phyloP scores from a whole-genome alignment of 2,797 vertebrate species.

The Prunella strophiata region DNA sequence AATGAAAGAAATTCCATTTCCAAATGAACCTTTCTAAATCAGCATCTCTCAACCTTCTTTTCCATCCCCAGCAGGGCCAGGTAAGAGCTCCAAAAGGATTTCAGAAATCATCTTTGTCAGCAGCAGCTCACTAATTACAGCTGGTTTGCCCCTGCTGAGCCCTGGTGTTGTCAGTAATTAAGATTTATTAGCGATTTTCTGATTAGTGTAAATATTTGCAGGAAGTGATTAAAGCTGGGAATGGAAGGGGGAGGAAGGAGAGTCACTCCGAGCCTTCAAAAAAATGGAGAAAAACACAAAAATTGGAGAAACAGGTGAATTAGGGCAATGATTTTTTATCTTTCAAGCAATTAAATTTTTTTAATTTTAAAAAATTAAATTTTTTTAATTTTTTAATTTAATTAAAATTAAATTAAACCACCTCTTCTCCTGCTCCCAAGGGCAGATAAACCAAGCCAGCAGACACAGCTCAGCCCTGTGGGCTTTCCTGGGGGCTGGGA shows the following conservation, averaged over 20 bases:
- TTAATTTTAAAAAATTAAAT: too few species aligned
- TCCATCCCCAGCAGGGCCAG: background rate
- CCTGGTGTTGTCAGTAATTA: background rate
- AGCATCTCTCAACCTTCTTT: background rate
- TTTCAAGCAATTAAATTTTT: background rate
- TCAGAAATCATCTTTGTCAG: background rate
- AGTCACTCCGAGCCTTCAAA: background rate
- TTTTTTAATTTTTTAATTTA: too few species aligned
- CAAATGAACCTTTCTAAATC: background rate
- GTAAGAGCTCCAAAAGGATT: background rate
- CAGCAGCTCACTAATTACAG: conserved; percentile 2
- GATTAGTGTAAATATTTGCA: conserved; percentile 41
- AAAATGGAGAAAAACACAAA: background rate
- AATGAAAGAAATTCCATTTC: background rate
- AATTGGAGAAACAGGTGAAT: background rate
- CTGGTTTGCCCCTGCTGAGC: background rate
- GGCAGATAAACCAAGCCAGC: background rate
- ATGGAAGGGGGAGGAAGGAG: background rate
- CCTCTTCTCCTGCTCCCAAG: background rate
- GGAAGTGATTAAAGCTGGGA: background rate
- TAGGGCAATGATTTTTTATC: background rate
- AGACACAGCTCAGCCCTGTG: background rate
- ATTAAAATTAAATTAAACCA: background rate
- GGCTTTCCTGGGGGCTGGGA: background rate
- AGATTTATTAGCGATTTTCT: conserved; percentile 3